phyloP scores from a whole-genome alignment of 2,113 vertebrate species.

The Catagonus wagneri region DNA sequence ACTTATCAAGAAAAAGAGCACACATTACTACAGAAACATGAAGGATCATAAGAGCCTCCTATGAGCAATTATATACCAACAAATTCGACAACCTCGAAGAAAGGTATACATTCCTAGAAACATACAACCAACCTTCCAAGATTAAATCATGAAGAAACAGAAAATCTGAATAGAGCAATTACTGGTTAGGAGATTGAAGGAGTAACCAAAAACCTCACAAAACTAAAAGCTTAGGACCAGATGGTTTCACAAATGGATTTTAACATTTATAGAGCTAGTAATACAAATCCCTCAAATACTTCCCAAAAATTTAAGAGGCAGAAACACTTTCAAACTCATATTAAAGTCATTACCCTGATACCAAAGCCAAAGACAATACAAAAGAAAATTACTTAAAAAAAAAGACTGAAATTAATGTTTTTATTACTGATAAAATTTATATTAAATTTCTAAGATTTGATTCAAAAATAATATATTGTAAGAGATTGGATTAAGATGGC shows the following conservation, averaged over 20 bases:
- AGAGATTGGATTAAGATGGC: too few species aligned
- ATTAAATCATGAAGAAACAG: background rate
- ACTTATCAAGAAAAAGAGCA: background rate
- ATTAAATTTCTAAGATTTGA: constrained; percentile 85
- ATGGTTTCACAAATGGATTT: background rate
- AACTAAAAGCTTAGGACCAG: background rate
- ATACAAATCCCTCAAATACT: background rate
- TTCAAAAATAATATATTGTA: constrained; percentile 78
- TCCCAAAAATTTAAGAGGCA: background rate
- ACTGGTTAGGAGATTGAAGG: background rate
- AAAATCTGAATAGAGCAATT: background rate
- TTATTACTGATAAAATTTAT: constrained; percentile 83
- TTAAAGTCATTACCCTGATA: background rate
- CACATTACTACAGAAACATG: background rate
- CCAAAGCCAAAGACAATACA: background rate
- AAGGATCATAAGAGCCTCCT: background rate
- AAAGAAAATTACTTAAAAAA: background rate
- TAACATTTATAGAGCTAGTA: background rate
- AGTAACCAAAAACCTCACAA: background rate
- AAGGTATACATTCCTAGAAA: background rate
- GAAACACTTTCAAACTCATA: background rate
- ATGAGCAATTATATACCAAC: background rate
- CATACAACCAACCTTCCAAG: background rate
- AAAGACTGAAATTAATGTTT: constrained; percentile 77
- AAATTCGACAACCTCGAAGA: background rate